These are phyloP conservation scores for Eupithecia vulgata DNA, from an alignment of 2,888 invertebrate genomes.

Conservation along the genomic window DNA sequence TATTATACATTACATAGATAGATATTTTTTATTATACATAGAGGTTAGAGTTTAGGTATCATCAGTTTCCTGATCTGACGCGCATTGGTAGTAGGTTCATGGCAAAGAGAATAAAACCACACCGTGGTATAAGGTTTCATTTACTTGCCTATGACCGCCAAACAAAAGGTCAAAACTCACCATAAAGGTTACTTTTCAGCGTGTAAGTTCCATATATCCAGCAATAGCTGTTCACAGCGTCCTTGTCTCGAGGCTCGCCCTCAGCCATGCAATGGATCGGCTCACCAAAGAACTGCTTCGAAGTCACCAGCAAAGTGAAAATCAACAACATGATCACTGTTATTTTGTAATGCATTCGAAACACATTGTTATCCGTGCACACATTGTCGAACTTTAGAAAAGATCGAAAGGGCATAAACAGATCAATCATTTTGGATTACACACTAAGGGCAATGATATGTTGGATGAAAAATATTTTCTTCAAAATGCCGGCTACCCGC, in stretches of 20 bases:
- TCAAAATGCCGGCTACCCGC: constrained; percentile 5
- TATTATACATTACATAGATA: too few species aligned
- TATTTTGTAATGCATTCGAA: constrained; percentile 89
- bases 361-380: constrained; percentile 90
- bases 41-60: too few species aligned
- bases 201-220: constrained; percentile 91
- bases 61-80: neutral
- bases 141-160: neutral
- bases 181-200: constrained; percentile 69
- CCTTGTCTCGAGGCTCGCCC: constrained; percentile 76
- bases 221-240: constrained; percentile 89
- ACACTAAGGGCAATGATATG: too few species aligned
- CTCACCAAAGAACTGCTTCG: constrained; percentile 93
- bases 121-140: neutral
- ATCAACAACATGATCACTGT: constrained; percentile 89
- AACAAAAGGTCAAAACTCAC: constrained; percentile 53
- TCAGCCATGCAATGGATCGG: constrained; percentile 90
- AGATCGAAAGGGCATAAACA: constrained; percentile 87
- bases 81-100: neutral
- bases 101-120: too few species aligned
- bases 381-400: constrained; percentile 87
- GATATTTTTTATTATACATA: too few species aligned
- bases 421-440: constrained; percentile 83
- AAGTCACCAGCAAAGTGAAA: constrained; percentile 89
- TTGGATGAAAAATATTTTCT: neutral